phyloP scores from a whole-genome alignment of 2,888 invertebrate genomes.

The Pristionchus fissidentatus region DNA sequence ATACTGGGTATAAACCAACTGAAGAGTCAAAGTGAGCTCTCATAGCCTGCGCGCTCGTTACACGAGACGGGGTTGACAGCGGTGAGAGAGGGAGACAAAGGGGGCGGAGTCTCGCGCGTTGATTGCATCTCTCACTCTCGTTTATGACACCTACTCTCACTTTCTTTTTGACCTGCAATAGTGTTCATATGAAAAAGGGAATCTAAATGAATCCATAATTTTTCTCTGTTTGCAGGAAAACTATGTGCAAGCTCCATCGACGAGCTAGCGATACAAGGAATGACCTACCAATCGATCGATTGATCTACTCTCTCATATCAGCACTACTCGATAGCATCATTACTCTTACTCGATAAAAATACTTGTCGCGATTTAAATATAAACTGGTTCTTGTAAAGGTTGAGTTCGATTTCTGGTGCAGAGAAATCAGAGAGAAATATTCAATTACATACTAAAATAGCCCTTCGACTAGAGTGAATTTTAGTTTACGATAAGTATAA shows the following conservation, averaged over 20 bases:
- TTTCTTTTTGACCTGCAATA: not conserved
- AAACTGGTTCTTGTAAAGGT: too few species aligned
- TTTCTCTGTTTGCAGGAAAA: constrained; percentile 11
- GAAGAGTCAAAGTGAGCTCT: not conserved
- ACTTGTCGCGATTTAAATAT: constrained; percentile 20
- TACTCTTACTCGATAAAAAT: constrained; percentile 34
- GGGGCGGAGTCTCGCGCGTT: not conserved
- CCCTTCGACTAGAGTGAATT: too few species aligned
- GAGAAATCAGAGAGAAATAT: too few species aligned
- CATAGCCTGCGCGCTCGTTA: not conserved
- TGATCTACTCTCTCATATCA: not conserved
- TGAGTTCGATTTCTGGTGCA: too few species aligned
- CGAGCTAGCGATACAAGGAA: constrained; percentile 2
- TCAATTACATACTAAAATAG: too few species aligned
- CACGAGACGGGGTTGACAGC: not conserved
- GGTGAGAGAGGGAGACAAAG: not conserved
- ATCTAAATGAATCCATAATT: too few species aligned
- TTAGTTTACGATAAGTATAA: too few species aligned
- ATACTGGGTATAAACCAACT: constrained; percentile 28
- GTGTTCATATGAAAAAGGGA: too few species aligned
- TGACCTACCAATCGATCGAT: too few species aligned
- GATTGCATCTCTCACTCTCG: not conserved
- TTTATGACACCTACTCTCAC: not conserved
- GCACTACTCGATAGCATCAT: constrained; percentile 29
- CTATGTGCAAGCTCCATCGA: constrained; percentile 3